Evolutionary conservation across 2,113 vertebrate genomes (phyloP).

Genomic region (Corythoichthys intestinalis): DNA sequence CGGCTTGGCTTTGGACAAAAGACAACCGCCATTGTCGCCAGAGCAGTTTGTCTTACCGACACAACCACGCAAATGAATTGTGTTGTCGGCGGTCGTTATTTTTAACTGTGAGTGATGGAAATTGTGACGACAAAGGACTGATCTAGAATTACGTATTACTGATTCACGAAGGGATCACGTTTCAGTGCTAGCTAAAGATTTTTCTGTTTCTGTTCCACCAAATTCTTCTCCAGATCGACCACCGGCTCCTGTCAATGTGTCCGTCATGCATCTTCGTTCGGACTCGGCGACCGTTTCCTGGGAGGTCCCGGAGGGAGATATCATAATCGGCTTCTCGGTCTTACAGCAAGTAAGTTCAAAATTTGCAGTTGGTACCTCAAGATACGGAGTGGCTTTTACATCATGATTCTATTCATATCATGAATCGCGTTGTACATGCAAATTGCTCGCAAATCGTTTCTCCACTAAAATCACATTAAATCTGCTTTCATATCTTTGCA

Average conservation of each 20-base stretch:
- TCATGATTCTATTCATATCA: no score
- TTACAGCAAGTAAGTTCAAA: constrained; percentile 93
- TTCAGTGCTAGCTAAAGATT: constrained; percentile 8
- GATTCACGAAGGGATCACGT: no score
- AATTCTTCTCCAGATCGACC: constrained; percentile 78
- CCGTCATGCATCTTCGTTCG: constrained; percentile 89
- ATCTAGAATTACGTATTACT: no score
- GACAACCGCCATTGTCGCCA: background rate
- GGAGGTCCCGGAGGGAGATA: constrained; percentile 94
- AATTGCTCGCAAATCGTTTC: no score
- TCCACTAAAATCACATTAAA: no score
- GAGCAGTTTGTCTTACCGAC: background rate
- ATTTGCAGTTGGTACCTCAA: no score
- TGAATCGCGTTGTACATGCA: no score
- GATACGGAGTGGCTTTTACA: no score
- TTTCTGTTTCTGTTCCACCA: background rate
- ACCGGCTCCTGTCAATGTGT: constrained; percentile 92
- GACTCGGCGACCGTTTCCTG: constrained; percentile 95
- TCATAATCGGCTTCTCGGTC: constrained; percentile 96
- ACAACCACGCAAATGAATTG: background rate
- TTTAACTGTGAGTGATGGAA: no score
- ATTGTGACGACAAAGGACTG: no score
- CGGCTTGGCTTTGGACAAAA: background rate
- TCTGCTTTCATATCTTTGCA: no score
- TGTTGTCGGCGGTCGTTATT: no score